Evolutionary conservation across 2,888 invertebrate genomes (phyloP).

Genomic region (Aromia moschata): DNA sequence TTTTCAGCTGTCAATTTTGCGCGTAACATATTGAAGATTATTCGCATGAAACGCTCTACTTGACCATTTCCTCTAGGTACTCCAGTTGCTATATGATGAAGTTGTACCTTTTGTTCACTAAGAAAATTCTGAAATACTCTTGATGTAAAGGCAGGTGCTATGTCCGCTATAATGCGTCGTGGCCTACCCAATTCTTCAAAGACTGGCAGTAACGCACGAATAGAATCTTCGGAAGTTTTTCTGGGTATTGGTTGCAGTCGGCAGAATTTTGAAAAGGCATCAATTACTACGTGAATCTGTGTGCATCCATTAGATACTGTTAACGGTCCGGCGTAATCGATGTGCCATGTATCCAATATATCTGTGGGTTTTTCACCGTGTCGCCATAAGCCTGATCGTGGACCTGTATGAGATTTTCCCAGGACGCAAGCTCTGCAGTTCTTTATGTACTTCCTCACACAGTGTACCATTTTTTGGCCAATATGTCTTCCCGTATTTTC

Average conservation of each 20-base stretch:
- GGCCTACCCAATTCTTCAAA: background rate
- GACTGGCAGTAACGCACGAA: background rate
- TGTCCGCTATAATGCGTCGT: background rate
- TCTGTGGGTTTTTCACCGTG: background rate
- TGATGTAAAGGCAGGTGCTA: background rate
- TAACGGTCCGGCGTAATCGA: background rate
- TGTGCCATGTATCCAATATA: background rate
- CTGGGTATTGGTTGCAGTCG: background rate
- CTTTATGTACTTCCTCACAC: background rate
- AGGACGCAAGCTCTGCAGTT: background rate
- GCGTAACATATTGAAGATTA: conserved; percentile 7
- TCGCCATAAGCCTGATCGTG: background rate
- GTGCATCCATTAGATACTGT: background rate
- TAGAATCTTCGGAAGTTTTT: background rate
- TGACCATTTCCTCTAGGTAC: background rate
- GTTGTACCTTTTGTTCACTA: background rate
- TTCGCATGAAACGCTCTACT: background rate
- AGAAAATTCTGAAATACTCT: background rate
- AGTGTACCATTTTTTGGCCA: background rate
- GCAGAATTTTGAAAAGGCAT: background rate
- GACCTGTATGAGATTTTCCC: background rate
- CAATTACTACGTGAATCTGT: background rate
- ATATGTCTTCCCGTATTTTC: too few relatives aligned
- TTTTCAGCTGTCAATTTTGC: conserved; percentile 24
- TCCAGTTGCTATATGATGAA: background rate